These are phyloP conservation scores for Hyposoter didymator DNA, from an alignment of 2,888 invertebrate species.

Conservation along the genomic window DNA sequence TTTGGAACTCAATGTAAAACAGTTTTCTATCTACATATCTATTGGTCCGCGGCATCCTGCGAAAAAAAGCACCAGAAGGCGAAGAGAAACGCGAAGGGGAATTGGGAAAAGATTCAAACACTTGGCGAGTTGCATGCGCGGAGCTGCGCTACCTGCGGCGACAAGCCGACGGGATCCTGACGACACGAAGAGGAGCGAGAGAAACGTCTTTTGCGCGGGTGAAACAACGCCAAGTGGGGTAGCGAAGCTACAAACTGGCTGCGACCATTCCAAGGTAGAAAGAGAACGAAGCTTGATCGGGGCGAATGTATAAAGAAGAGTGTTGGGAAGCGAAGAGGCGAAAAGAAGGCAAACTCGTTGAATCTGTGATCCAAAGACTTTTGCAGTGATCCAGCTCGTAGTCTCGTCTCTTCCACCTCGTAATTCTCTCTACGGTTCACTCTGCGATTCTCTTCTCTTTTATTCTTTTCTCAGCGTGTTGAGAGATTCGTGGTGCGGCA, in stretches of 20 bases:
- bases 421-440: constrained; percentile 41
- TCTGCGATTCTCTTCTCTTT: constrained; percentile 7
- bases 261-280: constrained; percentile 33
- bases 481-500: constrained; percentile 5
- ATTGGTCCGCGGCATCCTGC: background rate
- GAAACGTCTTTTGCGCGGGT: constrained; percentile 41
- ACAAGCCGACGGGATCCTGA: too few species aligned
- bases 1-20: background rate
- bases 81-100: constrained; percentile 37
- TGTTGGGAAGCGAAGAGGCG: constrained; percentile 3
- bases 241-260: constrained; percentile 46
- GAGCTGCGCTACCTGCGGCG: too few species aligned
- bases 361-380: constrained; percentile 46
- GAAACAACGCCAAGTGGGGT: constrained; percentile 32
- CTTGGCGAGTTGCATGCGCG: too few species aligned
- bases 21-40: background rate
- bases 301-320: constrained; percentile 6
- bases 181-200: constrained; percentile 41
- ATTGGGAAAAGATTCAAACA: constrained; percentile 36
- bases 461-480: constrained; percentile 12
- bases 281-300: constrained; percentile 18
- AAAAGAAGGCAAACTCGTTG: constrained; percentile 17
- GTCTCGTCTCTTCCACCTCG: constrained; percentile 46
- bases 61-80: background rate
- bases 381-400: constrained; percentile 50